phyloP scores from a whole-genome alignment of 2,888 invertebrate genomes.

The Ophion ventricosus region DNA sequence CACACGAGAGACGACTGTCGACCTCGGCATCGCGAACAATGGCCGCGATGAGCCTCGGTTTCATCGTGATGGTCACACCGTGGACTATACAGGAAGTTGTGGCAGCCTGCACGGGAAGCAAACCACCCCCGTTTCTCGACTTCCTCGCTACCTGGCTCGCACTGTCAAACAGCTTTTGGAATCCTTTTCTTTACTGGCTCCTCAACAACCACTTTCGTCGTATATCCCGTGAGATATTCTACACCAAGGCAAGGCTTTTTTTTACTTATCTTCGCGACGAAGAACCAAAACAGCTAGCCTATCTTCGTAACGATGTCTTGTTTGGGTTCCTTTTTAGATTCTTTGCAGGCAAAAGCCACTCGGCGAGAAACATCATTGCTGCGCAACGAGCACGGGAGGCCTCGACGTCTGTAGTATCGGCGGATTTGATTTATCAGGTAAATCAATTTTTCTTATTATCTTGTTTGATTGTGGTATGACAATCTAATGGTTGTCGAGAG shows the following conservation, averaged over 20 bases:
- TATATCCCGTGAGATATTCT: constrained; percentile 90
- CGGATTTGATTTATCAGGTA: constrained; percentile 81
- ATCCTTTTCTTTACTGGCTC: constrained; percentile 95
- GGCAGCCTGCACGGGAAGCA: constrained; percentile 94
- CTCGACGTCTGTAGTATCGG: constrained; percentile 81
- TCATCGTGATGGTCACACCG: constrained; percentile 95
- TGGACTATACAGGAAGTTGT: constrained; percentile 96
- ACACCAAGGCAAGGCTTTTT: constrained; percentile 87
- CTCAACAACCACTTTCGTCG: constrained; percentile 93
- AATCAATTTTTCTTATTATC: background rate
- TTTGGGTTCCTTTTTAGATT: constrained; percentile 72
- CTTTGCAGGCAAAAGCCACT: constrained; percentile 79
- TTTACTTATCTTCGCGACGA: background rate
- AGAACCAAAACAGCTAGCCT: background rate
- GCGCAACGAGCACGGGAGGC: constrained; percentile 81
- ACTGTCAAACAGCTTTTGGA: constrained; percentile 95
- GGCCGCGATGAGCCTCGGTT: constrained; percentile 96
- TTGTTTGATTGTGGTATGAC: background rate
- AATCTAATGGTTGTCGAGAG: background rate
- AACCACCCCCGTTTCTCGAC: constrained; percentile 92
- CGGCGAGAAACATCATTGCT: constrained; percentile 80
- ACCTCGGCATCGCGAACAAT: constrained; percentile 93
- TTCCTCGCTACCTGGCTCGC: constrained; percentile 95
- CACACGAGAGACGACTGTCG: constrained; percentile 89
- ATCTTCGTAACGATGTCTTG: background rate